Percentiles rank a stretch among this genome's conserved stretches.
These are phyloP conservation scores for Alexandromys fortis DNA, from an alignment of 2,113 vertebrate genomes.

Conservation along the genomic window DNA sequence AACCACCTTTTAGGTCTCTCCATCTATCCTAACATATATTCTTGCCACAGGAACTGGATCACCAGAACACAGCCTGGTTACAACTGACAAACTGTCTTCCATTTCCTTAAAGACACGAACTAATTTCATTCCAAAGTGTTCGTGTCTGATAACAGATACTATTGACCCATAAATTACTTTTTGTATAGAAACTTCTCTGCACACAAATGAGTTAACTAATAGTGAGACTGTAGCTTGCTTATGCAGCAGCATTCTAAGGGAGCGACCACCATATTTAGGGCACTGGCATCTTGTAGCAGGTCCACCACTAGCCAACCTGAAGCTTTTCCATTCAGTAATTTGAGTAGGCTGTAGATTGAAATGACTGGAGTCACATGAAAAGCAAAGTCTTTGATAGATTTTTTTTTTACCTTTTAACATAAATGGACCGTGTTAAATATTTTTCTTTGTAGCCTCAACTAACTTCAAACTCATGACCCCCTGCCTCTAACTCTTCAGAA, in stretches of 20 bases:
- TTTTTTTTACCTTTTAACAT: background rate
- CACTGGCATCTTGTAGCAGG: background rate
- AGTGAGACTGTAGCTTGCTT: background rate
- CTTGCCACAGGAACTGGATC: background rate
- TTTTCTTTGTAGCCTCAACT: background rate
- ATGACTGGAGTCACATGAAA: background rate
- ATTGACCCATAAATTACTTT: background rate
- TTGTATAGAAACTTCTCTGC: conserved; percentile 15
- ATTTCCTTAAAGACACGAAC: background rate
- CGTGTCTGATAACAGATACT: background rate
- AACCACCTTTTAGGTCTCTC: background rate
- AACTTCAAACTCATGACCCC: background rate
- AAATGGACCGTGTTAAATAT: background rate
- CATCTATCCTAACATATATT: background rate
- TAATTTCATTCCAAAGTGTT: conserved; percentile 6
- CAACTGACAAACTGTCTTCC: background rate
- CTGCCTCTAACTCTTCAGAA: background rate
- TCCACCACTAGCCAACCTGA: background rate
- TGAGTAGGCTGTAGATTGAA: background rate
- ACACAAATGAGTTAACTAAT: background rate
- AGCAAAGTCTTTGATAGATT: background rate
- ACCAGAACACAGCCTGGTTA: background rate
- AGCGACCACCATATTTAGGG: background rate
- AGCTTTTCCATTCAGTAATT: background rate
- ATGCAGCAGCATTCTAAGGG: background rate